Conservation (phyloP, 1,140 invertebrate species). For the Calephelis virginiensis region DNA sequence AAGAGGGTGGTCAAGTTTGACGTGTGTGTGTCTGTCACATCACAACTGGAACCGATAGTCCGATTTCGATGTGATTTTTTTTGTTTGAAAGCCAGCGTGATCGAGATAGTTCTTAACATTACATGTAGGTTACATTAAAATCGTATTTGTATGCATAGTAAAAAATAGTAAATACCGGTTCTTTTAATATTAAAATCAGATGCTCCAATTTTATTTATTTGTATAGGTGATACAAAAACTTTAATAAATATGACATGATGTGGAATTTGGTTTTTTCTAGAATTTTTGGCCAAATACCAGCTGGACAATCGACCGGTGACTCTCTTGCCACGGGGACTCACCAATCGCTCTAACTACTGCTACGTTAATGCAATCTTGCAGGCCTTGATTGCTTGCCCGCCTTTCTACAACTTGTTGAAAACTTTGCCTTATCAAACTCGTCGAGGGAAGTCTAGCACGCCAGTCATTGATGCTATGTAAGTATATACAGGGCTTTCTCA, state of each 20-base stretch:
- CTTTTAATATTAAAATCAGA: too few relatives aligned
- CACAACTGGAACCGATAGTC: too few relatives aligned
- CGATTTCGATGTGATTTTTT: too few relatives aligned
- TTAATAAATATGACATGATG: not conserved
- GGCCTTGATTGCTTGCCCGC: constrained; percentile 93
- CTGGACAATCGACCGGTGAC: constrained; percentile 86
- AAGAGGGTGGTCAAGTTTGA: too few relatives aligned
- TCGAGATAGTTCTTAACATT: too few relatives aligned
- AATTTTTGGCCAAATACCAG: constrained; percentile 85
- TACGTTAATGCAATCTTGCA: constrained; percentile 96
- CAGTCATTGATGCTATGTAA: constrained; percentile 95
- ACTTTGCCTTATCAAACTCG: constrained; percentile 82
- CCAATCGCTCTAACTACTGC: constrained; percentile 96
- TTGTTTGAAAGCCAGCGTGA: too few relatives aligned
- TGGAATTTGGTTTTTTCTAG: constrained; percentile 72
- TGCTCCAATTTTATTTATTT: too few relatives aligned
- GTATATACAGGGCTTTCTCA: constrained; percentile 61
- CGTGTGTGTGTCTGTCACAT: too few relatives aligned
- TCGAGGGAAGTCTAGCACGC: constrained; percentile 85
- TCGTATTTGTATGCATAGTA: too few relatives aligned
- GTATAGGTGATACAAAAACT: too few relatives aligned
- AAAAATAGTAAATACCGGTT: too few relatives aligned
- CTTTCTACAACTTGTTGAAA: constrained; percentile 94
- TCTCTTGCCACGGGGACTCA: constrained; percentile 91
- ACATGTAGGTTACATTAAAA: too few relatives aligned